Evolutionary conservation across 2,797 vertebrate genomes (phyloP).

Genomic region (Urophycis tenuis): DNA sequence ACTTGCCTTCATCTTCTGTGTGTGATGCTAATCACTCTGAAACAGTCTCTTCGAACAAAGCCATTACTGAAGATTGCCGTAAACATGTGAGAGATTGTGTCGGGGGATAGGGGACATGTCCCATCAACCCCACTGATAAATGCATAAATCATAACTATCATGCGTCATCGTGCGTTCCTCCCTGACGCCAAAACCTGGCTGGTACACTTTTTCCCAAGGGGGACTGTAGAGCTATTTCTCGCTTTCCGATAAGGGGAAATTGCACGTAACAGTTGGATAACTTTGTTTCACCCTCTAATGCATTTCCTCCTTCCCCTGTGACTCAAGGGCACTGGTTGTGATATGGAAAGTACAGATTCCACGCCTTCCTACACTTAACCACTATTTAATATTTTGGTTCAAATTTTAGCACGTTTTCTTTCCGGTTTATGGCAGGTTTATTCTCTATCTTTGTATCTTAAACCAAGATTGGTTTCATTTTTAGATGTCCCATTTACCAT

Average conservation of each 20-base stretch:
- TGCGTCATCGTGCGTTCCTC: neutral
- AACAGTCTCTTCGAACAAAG: neutral
- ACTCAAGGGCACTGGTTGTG: neutral
- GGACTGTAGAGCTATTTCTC: slow-evolving; percentile 12
- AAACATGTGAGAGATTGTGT: neutral
- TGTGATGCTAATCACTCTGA: neutral
- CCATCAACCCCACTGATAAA: slow-evolving; percentile 11
- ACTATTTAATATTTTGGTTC: neutral
- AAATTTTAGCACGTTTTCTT: neutral
- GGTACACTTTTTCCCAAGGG: slow-evolving; percentile 28
- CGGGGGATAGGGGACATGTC: no score
- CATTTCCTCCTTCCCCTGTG: slow-evolving; percentile 30
- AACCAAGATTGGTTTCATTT: no score
- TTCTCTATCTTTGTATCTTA: neutral
- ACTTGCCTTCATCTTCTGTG: neutral
- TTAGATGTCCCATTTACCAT: no score
- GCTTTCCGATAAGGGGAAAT: slow-evolving; percentile 22
- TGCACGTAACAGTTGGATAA: slow-evolving; percentile 21
- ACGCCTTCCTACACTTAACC: no score
- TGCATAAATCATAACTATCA: neutral
- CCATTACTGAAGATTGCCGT: neutral
- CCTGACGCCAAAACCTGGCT: slow-evolving; percentile 26
- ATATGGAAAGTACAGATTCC: neutral
- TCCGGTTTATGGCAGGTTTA: neutral
- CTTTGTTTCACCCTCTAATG: slow-evolving; percentile 31